Percentiles rank a stretch among this genome's conserved stretches.
These are phyloP conservation scores for Rhopalosiphum padi DNA, from an alignment of 1,140 invertebrate species.

Conservation along the genomic window DNA sequence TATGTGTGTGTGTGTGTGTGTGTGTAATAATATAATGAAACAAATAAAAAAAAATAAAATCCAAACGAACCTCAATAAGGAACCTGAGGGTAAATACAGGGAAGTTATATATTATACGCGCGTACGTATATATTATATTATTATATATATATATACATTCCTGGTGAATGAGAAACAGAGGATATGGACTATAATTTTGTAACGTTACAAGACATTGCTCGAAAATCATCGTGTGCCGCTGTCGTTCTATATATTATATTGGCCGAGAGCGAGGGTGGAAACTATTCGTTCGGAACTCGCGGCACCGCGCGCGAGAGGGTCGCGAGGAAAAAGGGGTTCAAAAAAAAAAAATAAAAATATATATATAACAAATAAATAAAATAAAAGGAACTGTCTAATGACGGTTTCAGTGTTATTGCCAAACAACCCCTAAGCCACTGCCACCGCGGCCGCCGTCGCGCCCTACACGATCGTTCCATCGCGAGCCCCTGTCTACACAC, in stretches of 20 bases:
- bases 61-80: conserved; percentile 24
- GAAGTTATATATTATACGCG: background rate
- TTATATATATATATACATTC: background rate
- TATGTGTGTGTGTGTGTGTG: background rate
- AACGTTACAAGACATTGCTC: background rate
- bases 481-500: too few species aligned
- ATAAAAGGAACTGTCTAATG: conserved; percentile 20
- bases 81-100: conserved; percentile 15
- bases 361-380: conserved; percentile 13
- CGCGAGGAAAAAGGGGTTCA: conserved; percentile 25
- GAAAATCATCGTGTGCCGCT: conserved; percentile 36
- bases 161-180: background rate
- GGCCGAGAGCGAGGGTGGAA: conserved; percentile 42
- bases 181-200: conserved; percentile 42
- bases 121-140: background rate
- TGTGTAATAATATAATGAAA: conserved; percentile 23
- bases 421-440: conserved; percentile 30
- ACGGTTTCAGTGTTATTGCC: conserved; percentile 50
- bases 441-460: background rate
- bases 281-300: conserved; percentile 41
- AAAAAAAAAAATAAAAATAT: background rate
- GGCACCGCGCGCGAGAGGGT: background rate
- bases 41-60: conserved; percentile 14
- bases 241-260: conserved; percentile 12
- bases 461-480: background rate